These are phyloP conservation scores for Parasteatoda tepidariorum DNA, from an alignment of 1,140 invertebrate species.

Conservation along the genomic window DNA sequence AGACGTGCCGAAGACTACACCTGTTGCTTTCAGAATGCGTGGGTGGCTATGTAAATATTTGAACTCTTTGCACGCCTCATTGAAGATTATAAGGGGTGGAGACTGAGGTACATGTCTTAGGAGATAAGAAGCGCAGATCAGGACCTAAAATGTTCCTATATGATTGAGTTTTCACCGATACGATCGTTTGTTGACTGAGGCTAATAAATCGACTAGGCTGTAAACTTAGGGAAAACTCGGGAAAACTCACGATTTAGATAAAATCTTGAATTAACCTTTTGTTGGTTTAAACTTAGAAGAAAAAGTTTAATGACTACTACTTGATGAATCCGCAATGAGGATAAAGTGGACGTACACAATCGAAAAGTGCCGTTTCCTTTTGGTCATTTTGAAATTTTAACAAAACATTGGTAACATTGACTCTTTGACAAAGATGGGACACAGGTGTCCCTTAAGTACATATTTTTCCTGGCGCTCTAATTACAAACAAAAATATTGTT, in stretches of 20 bases:
- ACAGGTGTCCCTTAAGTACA: too few relatives aligned
- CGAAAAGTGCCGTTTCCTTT: too few relatives aligned
- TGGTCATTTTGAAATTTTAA: too few relatives aligned
- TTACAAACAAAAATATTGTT: too few relatives aligned
- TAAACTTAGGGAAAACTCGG: not conserved
- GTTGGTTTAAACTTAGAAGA: not conserved
- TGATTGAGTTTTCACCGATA: slow-evolving; percentile 36
- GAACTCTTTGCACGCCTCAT: slow-evolving; percentile 41
- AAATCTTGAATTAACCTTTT: not conserved
- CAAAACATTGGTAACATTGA: too few relatives aligned
- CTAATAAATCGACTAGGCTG: slow-evolving; percentile 24
- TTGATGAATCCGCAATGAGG: not conserved
- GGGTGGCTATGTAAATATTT: slow-evolving; percentile 59
- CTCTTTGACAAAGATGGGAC: too few relatives aligned
- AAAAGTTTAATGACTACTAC: not conserved
- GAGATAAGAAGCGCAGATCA: not conserved
- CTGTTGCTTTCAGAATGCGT: slow-evolving; percentile 31
- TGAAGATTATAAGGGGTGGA: not conserved
- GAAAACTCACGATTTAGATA: slow-evolving; percentile 8
- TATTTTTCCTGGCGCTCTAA: too few relatives aligned
- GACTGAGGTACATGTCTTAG: not conserved
- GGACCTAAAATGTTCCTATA: not conserved
- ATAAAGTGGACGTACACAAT: too few relatives aligned
- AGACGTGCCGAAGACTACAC: slow-evolving; percentile 26
- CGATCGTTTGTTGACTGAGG: not conserved